Percentiles rank a stretch among this genome's conserved stretches.
These are phyloP conservation scores for Bhutanitis thaidina DNA, from an alignment of 2,888 invertebrate species.

Conservation along the genomic window DNA sequence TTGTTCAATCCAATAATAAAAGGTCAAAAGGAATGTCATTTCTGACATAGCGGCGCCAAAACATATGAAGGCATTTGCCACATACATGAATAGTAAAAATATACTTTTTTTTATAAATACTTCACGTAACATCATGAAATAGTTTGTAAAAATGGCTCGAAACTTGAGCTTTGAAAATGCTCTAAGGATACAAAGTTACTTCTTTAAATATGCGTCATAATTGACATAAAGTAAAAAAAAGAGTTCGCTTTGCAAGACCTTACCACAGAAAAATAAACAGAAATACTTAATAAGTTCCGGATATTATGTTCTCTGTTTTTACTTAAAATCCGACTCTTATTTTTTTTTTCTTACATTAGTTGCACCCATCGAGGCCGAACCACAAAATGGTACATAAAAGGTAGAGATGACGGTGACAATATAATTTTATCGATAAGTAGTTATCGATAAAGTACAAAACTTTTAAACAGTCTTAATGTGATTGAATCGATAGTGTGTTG, in stretches of 20 bases:
- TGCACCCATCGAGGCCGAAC: no score
- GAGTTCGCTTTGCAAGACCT: constrained; percentile 6
- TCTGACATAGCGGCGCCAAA: constrained; percentile 49
- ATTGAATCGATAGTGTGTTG: background rate
- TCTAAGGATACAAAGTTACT: background rate
- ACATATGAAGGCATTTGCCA: constrained; percentile 69
- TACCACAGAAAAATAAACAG: constrained; percentile 3
- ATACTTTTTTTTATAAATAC: constrained; percentile 15
- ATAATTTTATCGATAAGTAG: no score
- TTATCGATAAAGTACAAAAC: background rate
- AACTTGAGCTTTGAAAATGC: constrained; percentile 2
- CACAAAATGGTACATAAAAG: no score
- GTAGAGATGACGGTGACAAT: no score
- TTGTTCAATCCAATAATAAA: constrained; percentile 23
- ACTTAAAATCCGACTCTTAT: no score
- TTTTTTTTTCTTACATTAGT: no score
- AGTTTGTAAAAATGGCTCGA: constrained; percentile 6
- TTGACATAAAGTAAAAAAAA: constrained; percentile 10
- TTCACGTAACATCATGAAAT: constrained; percentile 1
- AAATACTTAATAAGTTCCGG: no score
- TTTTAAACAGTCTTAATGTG: constrained; percentile 13
- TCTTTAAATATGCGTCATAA: background rate
- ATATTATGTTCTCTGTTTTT: no score
- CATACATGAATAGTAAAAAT: constrained; percentile 29
- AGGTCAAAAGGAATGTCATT: constrained; percentile 21